These are phyloP conservation scores for Clarias gariepinus DNA, from an alignment of 2,113 vertebrate genomes.

Conservation along the genomic window DNA sequence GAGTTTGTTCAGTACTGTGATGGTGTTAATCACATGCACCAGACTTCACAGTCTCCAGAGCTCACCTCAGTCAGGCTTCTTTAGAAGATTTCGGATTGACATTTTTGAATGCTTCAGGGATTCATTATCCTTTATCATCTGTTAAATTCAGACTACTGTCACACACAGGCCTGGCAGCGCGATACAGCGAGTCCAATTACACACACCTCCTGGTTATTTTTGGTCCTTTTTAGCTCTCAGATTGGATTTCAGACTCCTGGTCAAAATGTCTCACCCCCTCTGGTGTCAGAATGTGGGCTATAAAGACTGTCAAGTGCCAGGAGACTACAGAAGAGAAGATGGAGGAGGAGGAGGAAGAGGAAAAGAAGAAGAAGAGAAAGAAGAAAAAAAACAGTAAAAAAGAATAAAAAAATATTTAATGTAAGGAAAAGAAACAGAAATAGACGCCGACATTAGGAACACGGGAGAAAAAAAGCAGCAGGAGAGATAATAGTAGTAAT, in stretches of 20 bases:
- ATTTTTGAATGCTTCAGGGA: background rate
- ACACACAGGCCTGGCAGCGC: background rate
- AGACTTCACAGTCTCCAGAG: background rate
- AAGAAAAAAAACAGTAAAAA: background rate
- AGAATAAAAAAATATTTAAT: background rate
- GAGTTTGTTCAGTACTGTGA: too few relatives aligned
- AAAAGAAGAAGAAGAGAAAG: background rate
- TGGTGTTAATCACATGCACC: background rate
- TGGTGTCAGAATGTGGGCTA: background rate
- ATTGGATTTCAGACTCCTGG: constrained; percentile 18
- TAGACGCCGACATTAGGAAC: background rate
- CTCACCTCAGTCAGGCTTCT: background rate
- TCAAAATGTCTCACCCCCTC: background rate
- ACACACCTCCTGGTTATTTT: constrained; percentile 5
- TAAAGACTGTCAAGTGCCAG: background rate
- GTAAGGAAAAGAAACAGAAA: background rate
- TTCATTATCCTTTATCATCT: constrained; percentile 19
- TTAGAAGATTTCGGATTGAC: background rate
- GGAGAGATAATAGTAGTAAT: too few relatives aligned
- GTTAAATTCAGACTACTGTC: constrained; percentile 2
- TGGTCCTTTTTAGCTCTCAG: background rate
- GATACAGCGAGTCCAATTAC: constrained; percentile 9
- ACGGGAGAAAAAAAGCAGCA: too few relatives aligned
- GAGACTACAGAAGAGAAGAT: background rate
- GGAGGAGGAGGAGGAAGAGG: background rate